Evolutionary conservation across 2,113 vertebrate species (phyloP).

Genomic region (Pelecanoides urinatrix): DNA sequence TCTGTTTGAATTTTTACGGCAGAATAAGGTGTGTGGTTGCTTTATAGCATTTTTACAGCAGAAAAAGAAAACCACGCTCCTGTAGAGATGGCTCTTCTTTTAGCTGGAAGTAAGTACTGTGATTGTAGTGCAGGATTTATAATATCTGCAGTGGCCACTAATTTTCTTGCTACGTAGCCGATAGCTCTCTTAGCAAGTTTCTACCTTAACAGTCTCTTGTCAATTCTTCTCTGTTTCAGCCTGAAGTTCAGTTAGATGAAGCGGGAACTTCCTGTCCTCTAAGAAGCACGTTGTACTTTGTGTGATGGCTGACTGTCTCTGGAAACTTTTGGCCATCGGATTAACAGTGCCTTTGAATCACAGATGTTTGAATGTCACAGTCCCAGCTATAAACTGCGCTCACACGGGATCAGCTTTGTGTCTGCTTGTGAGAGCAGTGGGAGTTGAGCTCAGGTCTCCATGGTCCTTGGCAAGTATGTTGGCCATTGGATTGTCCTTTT

Average conservation of each 20-base stretch:
- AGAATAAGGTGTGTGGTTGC: background rate
- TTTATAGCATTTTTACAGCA: background rate
- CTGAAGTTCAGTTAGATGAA: background rate
- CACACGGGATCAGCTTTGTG: background rate
- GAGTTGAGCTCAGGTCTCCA: background rate
- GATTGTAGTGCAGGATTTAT: background rate
- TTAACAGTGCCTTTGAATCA: background rate
- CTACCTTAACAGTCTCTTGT: background rate
- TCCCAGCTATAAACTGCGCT: background rate
- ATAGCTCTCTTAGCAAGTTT: background rate
- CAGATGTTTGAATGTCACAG: background rate
- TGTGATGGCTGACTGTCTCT: background rate
- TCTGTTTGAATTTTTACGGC: background rate
- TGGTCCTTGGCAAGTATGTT: background rate
- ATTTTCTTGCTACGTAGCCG: background rate
- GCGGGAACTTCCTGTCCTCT: background rate
- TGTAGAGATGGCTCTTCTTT: background rate
- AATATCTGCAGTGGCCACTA: background rate
- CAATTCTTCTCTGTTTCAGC: background rate
- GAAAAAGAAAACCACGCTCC: background rate
- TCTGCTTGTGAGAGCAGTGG: background rate
- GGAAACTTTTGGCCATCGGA: accelerated
- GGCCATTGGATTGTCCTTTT: background rate
- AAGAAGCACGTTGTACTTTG: background rate
- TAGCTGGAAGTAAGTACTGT: background rate